These are phyloP conservation scores for Spodoptera litura DNA, from an alignment of 1,140 invertebrate species.

Conservation along the genomic window DNA sequence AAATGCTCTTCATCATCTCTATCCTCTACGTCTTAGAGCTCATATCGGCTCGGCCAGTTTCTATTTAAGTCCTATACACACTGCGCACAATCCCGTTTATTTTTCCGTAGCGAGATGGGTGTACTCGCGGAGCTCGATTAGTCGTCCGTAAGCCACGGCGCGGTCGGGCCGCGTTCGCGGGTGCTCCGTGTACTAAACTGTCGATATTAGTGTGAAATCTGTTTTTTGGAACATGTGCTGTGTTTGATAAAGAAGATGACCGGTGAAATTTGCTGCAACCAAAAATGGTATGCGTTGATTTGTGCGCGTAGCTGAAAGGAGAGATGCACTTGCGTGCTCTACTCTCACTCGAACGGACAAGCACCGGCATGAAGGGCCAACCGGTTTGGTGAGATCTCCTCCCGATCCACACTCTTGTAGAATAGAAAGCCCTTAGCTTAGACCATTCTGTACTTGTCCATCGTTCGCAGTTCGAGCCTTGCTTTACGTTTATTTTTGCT, in stretches of 20 bases:
- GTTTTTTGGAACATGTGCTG: conserved; percentile 72
- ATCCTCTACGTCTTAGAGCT: conserved; percentile 43
- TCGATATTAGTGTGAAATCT: conserved; percentile 51
- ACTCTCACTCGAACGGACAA: conserved; percentile 63
- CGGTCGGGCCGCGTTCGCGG: conserved; percentile 56
- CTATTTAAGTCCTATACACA: conserved; percentile 61
- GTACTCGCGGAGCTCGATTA: conserved; percentile 53
- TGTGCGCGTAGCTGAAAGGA: conserved; percentile 64
- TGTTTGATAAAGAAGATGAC: conserved; percentile 74
- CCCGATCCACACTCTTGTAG: conserved; percentile 63
- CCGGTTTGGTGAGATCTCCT: conserved; percentile 82
- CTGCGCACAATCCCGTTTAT: conserved; percentile 63
- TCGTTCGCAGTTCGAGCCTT: conserved; percentile 14
- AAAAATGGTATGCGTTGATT: conserved; percentile 69
- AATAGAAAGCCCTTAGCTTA: conserved; percentile 73
- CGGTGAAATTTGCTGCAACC: conserved; percentile 70
- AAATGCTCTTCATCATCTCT: conserved; percentile 21
- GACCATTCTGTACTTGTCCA: conserved; percentile 25
- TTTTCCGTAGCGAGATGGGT: conserved; percentile 62
- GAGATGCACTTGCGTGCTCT: conserved; percentile 75
- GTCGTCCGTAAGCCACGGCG: conserved; percentile 66
- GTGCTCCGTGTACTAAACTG: conserved; percentile 43
- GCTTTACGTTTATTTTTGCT: conserved; percentile 28
- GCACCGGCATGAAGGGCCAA: conserved; percentile 81
- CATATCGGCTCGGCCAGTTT: conserved; percentile 38